Evolutionary conservation across 1,140 invertebrate species (phyloP).

Genomic region (Argopecten irradians): DNA sequence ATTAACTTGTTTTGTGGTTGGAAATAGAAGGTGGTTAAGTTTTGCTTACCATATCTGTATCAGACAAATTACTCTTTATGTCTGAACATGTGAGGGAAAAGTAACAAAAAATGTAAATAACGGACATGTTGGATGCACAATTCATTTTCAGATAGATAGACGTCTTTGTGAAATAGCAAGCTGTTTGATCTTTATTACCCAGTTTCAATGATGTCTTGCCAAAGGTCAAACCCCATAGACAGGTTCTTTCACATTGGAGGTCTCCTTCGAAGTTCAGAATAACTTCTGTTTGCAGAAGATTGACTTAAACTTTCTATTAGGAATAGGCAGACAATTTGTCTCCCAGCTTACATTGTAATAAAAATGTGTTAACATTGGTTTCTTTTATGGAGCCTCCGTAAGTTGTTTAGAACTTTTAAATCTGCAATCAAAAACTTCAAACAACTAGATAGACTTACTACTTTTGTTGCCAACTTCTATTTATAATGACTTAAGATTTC

Average conservation of each 20-base stretch:
- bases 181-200: background rate
- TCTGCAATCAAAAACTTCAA: background rate
- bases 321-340: background rate
- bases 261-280: background rate
- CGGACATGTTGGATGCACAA: background rate
- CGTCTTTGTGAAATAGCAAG: background rate
- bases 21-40: too few species aligned
- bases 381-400: background rate
- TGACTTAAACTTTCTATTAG: background rate
- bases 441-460: background rate
- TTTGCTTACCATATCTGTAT: too few species aligned
- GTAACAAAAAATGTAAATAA: background rate
- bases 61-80: background rate
- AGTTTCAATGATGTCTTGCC: background rate
- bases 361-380: background rate
- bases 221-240: background rate
- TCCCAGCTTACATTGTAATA: background rate
- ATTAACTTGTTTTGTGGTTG: too few species aligned
- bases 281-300: background rate
- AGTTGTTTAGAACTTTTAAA: background rate
- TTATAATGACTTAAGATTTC: background rate
- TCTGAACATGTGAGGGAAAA: background rate
- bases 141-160: background rate
- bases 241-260: background rate
- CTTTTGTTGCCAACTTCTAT: background rate